Percentiles rank a stretch among this genome's conserved stretches.
These are phyloP conservation scores for Micrasema minimum DNA, from an alignment of 1,140 invertebrate genomes.

Conservation along the genomic window DNA sequence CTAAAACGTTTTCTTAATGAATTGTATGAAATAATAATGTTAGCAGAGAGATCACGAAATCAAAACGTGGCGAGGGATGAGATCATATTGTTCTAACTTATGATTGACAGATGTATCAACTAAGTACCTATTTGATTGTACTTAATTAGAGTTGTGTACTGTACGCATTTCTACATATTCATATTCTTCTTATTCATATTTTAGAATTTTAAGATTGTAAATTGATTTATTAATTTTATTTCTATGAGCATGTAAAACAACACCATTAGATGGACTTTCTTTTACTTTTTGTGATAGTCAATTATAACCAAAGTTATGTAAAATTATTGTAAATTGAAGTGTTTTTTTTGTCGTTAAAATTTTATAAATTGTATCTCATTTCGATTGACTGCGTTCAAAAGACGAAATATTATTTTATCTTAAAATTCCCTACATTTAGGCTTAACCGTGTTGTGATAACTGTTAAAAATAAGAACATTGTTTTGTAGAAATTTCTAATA, in stretches of 20 bases:
- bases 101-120: too few relatives aligned
- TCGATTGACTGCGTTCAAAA: neutral
- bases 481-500: conserved; percentile 23
- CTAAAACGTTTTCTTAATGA: conserved; percentile 45
- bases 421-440: conserved; percentile 33
- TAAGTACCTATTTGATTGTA: conserved; percentile 21
- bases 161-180: conserved; percentile 18
- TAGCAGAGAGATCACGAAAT: conserved; percentile 4
- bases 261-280: conserved; percentile 50
- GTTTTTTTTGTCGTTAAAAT: conserved; percentile 38
- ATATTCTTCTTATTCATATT: conserved; percentile 3
- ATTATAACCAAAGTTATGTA: conserved; percentile 53
- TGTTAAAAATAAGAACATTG: conserved; percentile 25
- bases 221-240: conserved; percentile 10
- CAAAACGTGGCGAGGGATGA: neutral
- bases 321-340: conserved; percentile 38
- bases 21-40: conserved; percentile 6
- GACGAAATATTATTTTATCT: too few relatives aligned
- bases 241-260: conserved; percentile 30
- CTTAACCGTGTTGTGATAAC: conserved; percentile 40
- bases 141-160: conserved; percentile 30
- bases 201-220: conserved; percentile 31
- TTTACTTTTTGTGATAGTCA: conserved; percentile 52
- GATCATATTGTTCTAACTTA: too few relatives aligned
- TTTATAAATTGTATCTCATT: conserved; percentile 25